Evolutionary conservation across 2,797 vertebrate species (phyloP).

Genomic region (Rhinophrynus dorsalis): DNA sequence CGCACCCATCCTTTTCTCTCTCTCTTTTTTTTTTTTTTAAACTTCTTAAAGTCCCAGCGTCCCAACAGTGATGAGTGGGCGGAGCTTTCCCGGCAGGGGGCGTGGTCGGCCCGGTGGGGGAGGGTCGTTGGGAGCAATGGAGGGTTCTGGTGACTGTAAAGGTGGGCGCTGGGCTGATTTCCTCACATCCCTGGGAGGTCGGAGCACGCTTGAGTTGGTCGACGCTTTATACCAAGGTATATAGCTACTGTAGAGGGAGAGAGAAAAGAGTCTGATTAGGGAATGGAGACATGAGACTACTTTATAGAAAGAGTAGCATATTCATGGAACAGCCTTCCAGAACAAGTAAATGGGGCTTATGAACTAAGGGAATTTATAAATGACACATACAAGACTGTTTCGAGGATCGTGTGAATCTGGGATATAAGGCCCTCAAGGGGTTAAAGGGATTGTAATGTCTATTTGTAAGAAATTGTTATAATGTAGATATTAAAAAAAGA

Average conservation of each 20-base stretch:
- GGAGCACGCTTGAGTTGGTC: conserved; percentile 87
- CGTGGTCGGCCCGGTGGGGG: conserved; percentile 52
- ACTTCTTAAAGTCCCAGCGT: conserved; percentile 44
- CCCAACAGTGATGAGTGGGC: conserved; percentile 36
- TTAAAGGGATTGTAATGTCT: no score
- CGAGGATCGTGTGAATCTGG: no score
- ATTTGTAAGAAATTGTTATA: no score
- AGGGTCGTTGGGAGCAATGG: conserved; percentile 31
- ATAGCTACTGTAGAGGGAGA: conserved; percentile 77
- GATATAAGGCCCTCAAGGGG: no score
- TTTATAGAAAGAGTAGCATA: no score
- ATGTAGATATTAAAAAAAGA: no score
- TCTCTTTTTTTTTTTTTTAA: no score
- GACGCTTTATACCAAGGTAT: conserved; percentile 93
- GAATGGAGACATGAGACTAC: neutral
- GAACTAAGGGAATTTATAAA: no score
- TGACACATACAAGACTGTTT: no score
- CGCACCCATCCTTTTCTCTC: conserved; percentile 8
- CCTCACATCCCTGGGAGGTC: conserved; percentile 89
- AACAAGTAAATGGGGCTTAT: no score
- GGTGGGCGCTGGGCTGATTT: conserved; percentile 65
- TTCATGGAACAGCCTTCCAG: no score
- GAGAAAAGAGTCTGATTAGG: neutral
- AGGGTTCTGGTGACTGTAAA: conserved; percentile 22
- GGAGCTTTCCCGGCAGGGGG: conserved; percentile 38